These are phyloP conservation scores for Cydia pomonella DNA, from an alignment of 1,140 invertebrate genomes.

Conservation along the genomic window DNA sequence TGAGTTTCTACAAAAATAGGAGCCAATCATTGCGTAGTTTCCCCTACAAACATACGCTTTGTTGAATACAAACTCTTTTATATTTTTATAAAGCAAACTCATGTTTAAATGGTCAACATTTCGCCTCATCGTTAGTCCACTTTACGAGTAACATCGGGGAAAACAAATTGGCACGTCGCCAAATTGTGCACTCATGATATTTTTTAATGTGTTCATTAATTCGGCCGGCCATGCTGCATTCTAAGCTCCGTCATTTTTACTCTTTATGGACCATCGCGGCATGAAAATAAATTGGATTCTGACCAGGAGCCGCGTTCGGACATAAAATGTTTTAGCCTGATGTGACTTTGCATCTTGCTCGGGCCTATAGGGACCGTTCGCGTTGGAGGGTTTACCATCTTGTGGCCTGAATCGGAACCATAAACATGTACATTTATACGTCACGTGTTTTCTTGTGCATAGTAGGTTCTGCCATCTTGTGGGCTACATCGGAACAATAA, in stretches of 20 bases:
- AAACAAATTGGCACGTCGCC: background rate
- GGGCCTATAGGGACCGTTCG: too few relatives aligned
- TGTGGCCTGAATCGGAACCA: too few relatives aligned
- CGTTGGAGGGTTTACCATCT: too few relatives aligned
- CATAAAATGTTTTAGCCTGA: background rate
- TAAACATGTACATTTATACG: too few relatives aligned
- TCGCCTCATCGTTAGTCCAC: constrained; percentile 12
- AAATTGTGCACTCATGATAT: constrained; percentile 21
- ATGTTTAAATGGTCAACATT: constrained; percentile 5
- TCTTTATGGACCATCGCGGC: constrained; percentile 10
- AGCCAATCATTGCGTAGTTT: too few relatives aligned
- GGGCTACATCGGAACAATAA: too few relatives aligned
- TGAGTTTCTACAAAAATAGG: too few relatives aligned
- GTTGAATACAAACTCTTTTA: background rate
- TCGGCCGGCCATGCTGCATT: background rate
- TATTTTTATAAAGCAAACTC: background rate
- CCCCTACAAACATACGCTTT: background rate
- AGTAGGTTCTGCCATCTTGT: too few relatives aligned
- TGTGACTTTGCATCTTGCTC: background rate
- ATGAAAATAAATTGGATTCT: background rate
- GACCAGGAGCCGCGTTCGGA: background rate
- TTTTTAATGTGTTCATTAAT: constrained; percentile 14
- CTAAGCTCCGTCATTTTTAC: constrained; percentile 3
- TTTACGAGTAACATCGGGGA: background rate
- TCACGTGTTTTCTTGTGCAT: too few relatives aligned